These are phyloP conservation scores for Myotis findleyi DNA, from an alignment of 2,797 vertebrate species.

Conservation along the genomic window DNA sequence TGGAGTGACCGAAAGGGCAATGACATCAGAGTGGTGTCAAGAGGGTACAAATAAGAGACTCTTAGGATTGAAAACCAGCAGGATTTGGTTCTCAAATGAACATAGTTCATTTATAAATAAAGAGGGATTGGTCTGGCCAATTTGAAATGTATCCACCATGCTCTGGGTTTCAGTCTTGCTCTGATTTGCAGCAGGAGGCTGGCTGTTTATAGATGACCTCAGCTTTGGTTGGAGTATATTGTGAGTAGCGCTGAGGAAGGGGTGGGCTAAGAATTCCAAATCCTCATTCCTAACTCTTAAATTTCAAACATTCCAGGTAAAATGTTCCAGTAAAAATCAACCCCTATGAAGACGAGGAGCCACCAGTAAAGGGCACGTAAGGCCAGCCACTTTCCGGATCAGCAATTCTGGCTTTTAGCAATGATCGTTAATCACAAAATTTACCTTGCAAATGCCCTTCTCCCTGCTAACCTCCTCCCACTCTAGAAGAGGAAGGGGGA, in stretches of 20 bases:
- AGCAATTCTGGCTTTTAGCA: not conserved
- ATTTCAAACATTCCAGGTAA: not conserved
- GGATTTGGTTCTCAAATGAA: not conserved
- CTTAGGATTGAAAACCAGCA: not conserved
- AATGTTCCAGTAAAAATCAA: not conserved
- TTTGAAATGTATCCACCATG: not conserved
- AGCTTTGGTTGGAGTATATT: not conserved
- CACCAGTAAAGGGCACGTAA: not conserved
- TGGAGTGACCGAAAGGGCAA: not conserved
- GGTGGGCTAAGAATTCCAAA: not conserved
- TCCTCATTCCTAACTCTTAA: not conserved
- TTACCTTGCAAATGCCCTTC: not conserved
- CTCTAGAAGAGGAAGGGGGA: not conserved
- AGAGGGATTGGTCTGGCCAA: not conserved
- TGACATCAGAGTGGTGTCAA: not conserved
- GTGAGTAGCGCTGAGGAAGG: not conserved
- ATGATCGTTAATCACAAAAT: not conserved
- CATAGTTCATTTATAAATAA: not conserved
- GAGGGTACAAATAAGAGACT: not conserved
- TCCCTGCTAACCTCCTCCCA: not conserved
- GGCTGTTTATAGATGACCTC: not conserved
- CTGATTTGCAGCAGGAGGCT: not conserved
- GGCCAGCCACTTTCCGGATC: not conserved
- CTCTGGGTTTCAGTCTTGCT: conserved; percentile 10
- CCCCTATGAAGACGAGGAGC: not conserved